Conservation (phyloP, 2,113 vertebrate genomes). For the Vombatus ursinus region DNA sequence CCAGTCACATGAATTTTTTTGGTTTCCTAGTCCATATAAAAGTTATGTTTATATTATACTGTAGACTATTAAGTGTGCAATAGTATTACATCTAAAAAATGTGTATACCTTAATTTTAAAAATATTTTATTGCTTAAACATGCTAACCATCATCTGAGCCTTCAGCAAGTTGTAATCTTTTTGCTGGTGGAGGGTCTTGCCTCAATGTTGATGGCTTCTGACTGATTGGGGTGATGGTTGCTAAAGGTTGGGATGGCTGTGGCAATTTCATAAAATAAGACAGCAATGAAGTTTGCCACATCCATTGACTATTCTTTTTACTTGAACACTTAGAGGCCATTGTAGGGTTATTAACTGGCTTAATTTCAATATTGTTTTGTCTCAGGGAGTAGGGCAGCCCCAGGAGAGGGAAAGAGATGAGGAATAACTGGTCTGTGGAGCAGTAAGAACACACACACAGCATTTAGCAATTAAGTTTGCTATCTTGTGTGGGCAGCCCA, state of each 20-base stretch:
- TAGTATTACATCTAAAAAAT: not conserved
- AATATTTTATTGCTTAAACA: not conserved
- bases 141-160: not conserved
- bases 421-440: not conserved
- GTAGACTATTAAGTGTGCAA: not conserved
- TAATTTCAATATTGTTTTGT: not conserved
- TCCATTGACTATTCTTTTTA: not conserved
- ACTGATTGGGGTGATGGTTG: too few relatives aligned
- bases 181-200: not conserved
- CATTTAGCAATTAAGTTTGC: not conserved
- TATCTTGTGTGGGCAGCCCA: not conserved
- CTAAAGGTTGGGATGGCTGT: not conserved
- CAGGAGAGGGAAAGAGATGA: not conserved
- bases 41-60: not conserved
- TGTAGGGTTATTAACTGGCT: not conserved
- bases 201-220: not conserved
- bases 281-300: not conserved
- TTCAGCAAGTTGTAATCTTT: not conserved
- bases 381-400: too few relatives aligned
- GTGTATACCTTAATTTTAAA: not conserved
- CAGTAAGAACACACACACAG: not conserved
- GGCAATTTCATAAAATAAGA: not conserved
- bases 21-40: not conserved
- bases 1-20: not conserved
- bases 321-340: not conserved